phyloP scores from a whole-genome alignment of 2,113 vertebrate species.

The mouse (Mus musculus) region GRCm39 chr4:56800001-56800500 shows the following conservation, averaged over 20 bases:
- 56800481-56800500: background rate
- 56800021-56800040: constrained; percentile 89
- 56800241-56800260: background rate
- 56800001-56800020: constrained; percentile 88
- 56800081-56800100: constrained; percentile 83
- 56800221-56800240: background rate
- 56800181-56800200: constrained; percentile 30
- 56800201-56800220: background rate
- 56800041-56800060: constrained; percentile 86
- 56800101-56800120: constrained; percentile 93
- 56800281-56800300: background rate
- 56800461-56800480: background rate
- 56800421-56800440: background rate
- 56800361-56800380: background rate
- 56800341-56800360: background rate
- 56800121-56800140: constrained; percentile 85
- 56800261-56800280: background rate
- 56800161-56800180: background rate
- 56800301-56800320: background rate
- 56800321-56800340: background rate
- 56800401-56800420: background rate
- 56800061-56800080: constrained; percentile 87
- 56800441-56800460: background rate
- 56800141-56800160: background rate
- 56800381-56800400: background rate